These are phyloP conservation scores for Himantopus leucocephalus DNA, from an alignment of 2,113 vertebrate genomes.

Conservation along the genomic window DNA sequence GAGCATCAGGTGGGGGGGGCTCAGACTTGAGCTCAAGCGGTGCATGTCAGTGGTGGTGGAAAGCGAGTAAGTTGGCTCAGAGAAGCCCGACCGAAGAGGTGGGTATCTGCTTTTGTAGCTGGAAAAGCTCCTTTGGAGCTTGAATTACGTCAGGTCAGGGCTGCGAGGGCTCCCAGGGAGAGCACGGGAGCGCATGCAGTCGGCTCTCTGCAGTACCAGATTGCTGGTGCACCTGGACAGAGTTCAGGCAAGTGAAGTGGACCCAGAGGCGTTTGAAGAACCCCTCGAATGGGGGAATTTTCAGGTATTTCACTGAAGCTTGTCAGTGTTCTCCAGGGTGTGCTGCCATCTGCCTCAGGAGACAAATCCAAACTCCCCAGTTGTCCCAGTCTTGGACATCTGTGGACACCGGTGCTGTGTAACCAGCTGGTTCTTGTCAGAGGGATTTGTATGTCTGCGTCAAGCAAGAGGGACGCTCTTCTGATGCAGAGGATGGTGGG, in stretches of 20 bases:
- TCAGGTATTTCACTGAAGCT: not conserved
- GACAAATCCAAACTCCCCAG: not conserved
- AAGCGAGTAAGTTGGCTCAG: not conserved
- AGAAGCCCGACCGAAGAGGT: not conserved
- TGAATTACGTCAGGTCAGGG: not conserved
- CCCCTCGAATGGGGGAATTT: not conserved
- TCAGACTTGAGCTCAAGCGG: not conserved
- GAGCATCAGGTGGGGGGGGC: no score
- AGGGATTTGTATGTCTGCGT: not conserved
- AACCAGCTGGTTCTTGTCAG: not conserved
- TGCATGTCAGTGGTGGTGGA: not conserved
- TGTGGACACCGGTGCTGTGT: not conserved
- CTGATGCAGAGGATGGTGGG: not conserved
- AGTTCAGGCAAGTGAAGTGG: not conserved
- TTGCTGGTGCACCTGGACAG: not conserved
- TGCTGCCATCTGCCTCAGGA: not conserved
- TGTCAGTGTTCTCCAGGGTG: not conserved
- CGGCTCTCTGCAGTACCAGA: not conserved
- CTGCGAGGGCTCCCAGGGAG: not conserved
- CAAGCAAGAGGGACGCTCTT: not conserved
- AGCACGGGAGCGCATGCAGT: rapidly evolving
- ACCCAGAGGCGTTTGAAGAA: not conserved
- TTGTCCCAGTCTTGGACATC: not conserved
- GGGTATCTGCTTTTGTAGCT: not conserved
- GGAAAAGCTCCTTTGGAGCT: not conserved